phyloP scores from a whole-genome alignment of 1,140 invertebrate species.

The Aporrectodea caliginosa region DNA sequence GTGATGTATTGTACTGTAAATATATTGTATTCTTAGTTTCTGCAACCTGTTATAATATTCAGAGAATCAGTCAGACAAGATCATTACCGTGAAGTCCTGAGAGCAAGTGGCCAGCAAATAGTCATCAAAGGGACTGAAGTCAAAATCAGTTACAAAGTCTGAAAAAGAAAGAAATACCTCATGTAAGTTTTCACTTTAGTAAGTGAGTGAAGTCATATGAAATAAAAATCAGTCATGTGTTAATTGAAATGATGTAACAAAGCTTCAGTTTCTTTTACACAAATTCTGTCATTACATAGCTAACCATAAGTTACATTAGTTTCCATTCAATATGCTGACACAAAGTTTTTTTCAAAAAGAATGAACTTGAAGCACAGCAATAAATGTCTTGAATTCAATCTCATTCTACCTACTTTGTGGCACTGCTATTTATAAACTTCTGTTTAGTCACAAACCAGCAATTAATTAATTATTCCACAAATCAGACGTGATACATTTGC shows the following conservation, averaged over 20 bases:
- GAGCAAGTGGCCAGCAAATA: slow-evolving; percentile 82
- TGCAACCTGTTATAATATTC: too few species aligned
- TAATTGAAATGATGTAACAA: too few species aligned
- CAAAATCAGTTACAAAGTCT: slow-evolving; percentile 89
- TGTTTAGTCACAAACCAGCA: background rate
- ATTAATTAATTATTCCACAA: background rate
- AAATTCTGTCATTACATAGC: background rate
- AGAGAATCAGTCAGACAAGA: too few species aligned
- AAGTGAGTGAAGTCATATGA: background rate
- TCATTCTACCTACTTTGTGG: too few species aligned
- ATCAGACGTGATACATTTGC: background rate
- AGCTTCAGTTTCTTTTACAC: too few species aligned
- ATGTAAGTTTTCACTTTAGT: slow-evolving; percentile 16
- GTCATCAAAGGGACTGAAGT: slow-evolving; percentile 91
- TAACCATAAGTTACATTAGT: background rate
- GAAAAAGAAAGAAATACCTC: slow-evolving; percentile 63
- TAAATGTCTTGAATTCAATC: too few species aligned
- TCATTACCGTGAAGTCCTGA: slow-evolving; percentile 64
- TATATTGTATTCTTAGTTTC: too few species aligned
- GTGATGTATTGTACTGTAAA: too few species aligned
- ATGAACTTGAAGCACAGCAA: too few species aligned
- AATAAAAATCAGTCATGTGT: too few species aligned
- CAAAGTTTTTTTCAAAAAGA: too few species aligned
- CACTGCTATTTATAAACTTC: background rate
- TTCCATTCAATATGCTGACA: background rate